phyloP scores from a whole-genome alignment of 2,888 invertebrate species.

The Mycalesis mineus region DNA sequence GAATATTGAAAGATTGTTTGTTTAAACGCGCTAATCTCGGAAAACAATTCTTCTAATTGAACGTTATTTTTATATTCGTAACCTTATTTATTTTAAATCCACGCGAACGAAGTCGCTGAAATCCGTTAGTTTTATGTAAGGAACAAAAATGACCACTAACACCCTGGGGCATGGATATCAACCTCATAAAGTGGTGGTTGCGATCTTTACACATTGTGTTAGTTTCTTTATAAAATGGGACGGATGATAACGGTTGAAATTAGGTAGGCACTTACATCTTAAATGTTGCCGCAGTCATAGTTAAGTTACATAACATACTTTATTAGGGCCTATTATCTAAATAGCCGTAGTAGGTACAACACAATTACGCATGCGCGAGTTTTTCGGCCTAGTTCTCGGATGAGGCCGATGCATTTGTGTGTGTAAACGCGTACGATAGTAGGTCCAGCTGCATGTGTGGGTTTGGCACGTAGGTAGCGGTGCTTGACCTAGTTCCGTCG shows the following conservation, averaged over 20 bases:
- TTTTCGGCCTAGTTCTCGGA: conserved; percentile 60
- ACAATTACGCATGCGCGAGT: conserved; percentile 53
- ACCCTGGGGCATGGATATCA: too few relatives aligned
- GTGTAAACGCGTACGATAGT: conserved; percentile 32
- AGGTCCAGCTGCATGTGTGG: conserved; percentile 41
- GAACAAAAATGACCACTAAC: too few relatives aligned
- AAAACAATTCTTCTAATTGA: too few relatives aligned
- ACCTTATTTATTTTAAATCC: too few relatives aligned
- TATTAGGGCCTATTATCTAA: conserved; percentile 18
- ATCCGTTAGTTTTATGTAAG: too few relatives aligned
- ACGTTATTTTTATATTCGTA: too few relatives aligned
- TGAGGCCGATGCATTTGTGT: conserved; percentile 39
- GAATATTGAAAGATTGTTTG: too few relatives aligned
- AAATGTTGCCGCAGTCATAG: background rate
- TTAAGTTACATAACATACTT: background rate
- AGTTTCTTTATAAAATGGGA: background rate
- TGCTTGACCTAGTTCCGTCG: conserved; percentile 54
- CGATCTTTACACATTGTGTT: too few relatives aligned
- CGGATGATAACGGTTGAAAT: background rate
- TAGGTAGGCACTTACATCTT: background rate
- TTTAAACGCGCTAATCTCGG: too few relatives aligned
- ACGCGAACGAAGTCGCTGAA: too few relatives aligned
- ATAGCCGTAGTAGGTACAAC: conserved; percentile 30
- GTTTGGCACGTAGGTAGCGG: conserved; percentile 54
- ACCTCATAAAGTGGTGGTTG: too few relatives aligned